A percentile compares a stretch with the other conserved stretches of the same genome.
Evolutionary conservation across 2,888 invertebrate genomes (phyloP).

Genomic region (Clitarchus hookeri): DNA sequence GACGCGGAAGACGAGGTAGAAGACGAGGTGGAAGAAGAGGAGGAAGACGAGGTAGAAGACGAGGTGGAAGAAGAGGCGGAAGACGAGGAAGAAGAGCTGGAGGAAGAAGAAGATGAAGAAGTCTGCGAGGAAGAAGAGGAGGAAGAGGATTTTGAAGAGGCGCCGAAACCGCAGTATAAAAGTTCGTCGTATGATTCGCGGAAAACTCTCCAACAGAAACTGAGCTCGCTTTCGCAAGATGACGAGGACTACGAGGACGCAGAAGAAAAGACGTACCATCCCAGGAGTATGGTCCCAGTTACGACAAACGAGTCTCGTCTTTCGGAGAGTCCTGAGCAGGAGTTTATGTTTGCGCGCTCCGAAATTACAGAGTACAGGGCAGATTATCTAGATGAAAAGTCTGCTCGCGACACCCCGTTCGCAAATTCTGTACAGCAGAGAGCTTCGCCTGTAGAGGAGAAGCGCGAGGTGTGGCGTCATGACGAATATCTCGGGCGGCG

Average conservation of each 20-base stretch:
- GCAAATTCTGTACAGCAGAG: not conserved
- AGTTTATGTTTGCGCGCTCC: not conserved
- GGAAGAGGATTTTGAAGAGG: constrained; percentile 20
- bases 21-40: constrained; percentile 44
- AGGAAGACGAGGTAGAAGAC: constrained; percentile 41
- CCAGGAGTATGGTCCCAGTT: constrained; percentile 59
- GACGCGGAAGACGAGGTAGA: constrained; percentile 47
- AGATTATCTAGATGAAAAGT: not conserved
- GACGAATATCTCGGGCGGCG: not conserved
- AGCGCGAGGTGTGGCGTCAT: not conserved
- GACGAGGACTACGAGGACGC: constrained; percentile 51
- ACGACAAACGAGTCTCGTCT: not conserved
- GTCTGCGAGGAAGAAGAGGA: constrained; percentile 36
- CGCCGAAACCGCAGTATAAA: not conserved
- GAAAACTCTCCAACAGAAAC: constrained; percentile 10
- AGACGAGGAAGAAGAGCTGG: constrained; percentile 36
- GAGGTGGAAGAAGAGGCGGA: constrained; percentile 47
- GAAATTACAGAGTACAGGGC: too few species aligned
- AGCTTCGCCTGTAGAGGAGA: not conserved
- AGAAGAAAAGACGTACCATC: constrained; percentile 72
- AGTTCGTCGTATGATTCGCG: not conserved
- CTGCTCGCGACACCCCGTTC: not conserved
- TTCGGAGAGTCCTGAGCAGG: not conserved
- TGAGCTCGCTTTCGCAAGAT: constrained; percentile 22
- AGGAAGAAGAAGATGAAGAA: constrained; percentile 41